Percentiles rank a stretch among this genome's conserved stretches.
Evolutionary conservation across 2,113 vertebrate species (phyloP).

Genomic region (Andinoacara biseriatus): DNA sequence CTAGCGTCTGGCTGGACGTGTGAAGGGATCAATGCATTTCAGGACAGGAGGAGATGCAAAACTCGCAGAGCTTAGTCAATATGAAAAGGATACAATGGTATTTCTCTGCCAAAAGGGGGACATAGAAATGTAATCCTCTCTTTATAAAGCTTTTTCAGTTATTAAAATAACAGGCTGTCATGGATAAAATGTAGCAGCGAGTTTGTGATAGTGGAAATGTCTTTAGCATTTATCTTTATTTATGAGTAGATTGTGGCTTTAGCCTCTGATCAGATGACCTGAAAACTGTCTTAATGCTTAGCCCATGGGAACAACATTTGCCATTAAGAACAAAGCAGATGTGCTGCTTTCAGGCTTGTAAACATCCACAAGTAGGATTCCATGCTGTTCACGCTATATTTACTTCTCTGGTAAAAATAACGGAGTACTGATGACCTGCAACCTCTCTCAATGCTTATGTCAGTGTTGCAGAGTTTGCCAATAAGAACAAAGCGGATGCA

Average conservation of each 20-base stretch:
- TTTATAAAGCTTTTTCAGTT: conserved; percentile 55
- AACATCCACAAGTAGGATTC: neutral
- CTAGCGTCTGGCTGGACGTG: conserved; percentile 61
- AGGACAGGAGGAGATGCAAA: conserved; percentile 54
- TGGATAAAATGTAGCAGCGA: conserved; percentile 20
- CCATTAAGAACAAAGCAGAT: conserved; percentile 1
- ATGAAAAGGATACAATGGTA: conserved; percentile 49
- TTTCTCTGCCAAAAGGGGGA: conserved; percentile 48
- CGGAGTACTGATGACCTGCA: neutral
- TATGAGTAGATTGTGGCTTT: conserved; percentile 19
- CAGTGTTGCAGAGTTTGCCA: neutral
- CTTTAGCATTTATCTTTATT: conserved; percentile 38
- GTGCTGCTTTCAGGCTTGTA: neutral
- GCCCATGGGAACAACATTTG: neutral
- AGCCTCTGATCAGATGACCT: conserved; percentile 32
- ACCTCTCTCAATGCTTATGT: neutral
- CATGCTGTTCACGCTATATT: neutral
- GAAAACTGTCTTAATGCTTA: neutral
- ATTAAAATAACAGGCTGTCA: conserved; percentile 39
- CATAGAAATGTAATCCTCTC: conserved; percentile 55
- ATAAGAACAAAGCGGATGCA: conserved; percentile 6
- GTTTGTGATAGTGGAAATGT: neutral
- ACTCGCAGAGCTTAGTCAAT: conserved; percentile 44
- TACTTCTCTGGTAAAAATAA: conserved; percentile 1
- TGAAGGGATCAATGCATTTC: conserved; percentile 72